These are phyloP conservation scores for Zaprionus kolodkinae DNA, from an alignment of 1,140 invertebrate genomes.

Conservation along the genomic window DNA sequence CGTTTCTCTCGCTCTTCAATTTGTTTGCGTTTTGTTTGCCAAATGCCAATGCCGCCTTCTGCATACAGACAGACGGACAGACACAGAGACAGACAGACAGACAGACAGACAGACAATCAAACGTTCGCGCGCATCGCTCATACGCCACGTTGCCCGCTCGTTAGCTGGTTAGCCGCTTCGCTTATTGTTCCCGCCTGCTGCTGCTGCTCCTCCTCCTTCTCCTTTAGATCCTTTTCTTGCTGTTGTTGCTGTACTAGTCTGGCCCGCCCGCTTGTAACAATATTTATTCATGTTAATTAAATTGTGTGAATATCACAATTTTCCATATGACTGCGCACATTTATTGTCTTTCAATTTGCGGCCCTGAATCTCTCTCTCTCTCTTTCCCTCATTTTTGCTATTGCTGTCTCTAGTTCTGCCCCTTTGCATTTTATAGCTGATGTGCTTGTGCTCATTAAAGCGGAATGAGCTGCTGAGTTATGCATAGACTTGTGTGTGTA, in stretches of 20 bases:
- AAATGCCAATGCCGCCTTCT: constrained; percentile 28
- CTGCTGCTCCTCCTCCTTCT: constrained; percentile 4
- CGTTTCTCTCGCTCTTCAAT: constrained; percentile 58
- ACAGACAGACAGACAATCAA: constrained; percentile 59
- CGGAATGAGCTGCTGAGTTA: background rate
- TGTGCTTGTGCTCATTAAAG: background rate
- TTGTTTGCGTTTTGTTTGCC: constrained; percentile 74
- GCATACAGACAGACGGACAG: constrained; percentile 48
- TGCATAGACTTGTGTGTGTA: background rate
- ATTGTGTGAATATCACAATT: constrained; percentile 84
- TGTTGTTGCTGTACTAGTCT: constrained; percentile 54
- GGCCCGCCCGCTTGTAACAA: constrained; percentile 70
- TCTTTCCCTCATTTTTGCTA: background rate
- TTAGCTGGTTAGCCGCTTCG: constrained; percentile 67
- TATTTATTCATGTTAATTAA: constrained; percentile 84
- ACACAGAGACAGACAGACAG: constrained; percentile 33
- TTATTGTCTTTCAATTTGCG: constrained; percentile 84
- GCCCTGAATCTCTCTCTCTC: constrained; percentile 49
- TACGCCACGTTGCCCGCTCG: constrained; percentile 75
- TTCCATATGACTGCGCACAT: constrained; percentile 83
- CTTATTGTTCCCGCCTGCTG: constrained; percentile 14
- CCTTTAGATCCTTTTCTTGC: constrained; percentile 1
- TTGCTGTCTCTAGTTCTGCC: background rate
- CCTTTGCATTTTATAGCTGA: background rate
- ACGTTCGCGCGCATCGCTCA: constrained; percentile 64